Evolutionary conservation across 1,140 invertebrate genomes (phyloP).

Genomic region (Drosophila repleta): DNA sequence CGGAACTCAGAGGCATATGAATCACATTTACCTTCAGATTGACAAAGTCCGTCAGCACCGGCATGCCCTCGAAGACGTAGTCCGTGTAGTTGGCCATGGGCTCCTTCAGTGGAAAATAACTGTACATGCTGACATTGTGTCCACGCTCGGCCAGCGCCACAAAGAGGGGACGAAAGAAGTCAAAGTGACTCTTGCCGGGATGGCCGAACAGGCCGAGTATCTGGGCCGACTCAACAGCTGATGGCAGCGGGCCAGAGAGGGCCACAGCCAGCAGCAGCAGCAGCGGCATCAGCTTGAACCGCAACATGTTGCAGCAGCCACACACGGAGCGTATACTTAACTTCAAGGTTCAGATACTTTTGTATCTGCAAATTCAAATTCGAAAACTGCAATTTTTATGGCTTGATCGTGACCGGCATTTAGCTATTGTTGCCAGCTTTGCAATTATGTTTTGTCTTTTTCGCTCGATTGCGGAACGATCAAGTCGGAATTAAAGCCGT

Average conservation of each 20-base stretch:
- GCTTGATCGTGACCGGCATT: slow-evolving; percentile 66
- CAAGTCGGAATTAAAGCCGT: slow-evolving; percentile 12
- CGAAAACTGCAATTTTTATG: slow-evolving; percentile 31
- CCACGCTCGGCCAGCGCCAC: slow-evolving; percentile 86
- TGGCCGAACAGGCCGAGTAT: slow-evolving; percentile 87
- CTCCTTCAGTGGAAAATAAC: slow-evolving; percentile 86
- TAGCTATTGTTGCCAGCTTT: slow-evolving; percentile 33
- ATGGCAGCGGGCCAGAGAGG: slow-evolving; percentile 4
- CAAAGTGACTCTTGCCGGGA: slow-evolving; percentile 88
- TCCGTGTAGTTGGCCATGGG: slow-evolving; percentile 86
- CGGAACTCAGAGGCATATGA: not conserved
- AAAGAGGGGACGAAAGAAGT: slow-evolving; percentile 88
- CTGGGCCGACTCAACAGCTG: slow-evolving; percentile 35
- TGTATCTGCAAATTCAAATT: slow-evolving; percentile 14
- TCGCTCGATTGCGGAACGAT: not conserved
- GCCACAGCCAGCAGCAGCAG: slow-evolving; percentile 15
- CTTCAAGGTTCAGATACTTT: slow-evolving; percentile 31
- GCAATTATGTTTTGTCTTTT: not conserved
- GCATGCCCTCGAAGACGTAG: slow-evolving; percentile 84
- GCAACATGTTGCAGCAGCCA: slow-evolving; percentile 14
- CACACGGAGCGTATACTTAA: not conserved
- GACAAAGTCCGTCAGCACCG: slow-evolving; percentile 79
- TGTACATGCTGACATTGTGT: slow-evolving; percentile 88
- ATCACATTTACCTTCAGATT: slow-evolving; percentile 47
- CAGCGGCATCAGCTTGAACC: not conserved